Evolutionary conservation across 2,888 invertebrate species (phyloP), one percentile per base, ranked within the genome.

Genomic region (Sisyra nigra): DNA sequence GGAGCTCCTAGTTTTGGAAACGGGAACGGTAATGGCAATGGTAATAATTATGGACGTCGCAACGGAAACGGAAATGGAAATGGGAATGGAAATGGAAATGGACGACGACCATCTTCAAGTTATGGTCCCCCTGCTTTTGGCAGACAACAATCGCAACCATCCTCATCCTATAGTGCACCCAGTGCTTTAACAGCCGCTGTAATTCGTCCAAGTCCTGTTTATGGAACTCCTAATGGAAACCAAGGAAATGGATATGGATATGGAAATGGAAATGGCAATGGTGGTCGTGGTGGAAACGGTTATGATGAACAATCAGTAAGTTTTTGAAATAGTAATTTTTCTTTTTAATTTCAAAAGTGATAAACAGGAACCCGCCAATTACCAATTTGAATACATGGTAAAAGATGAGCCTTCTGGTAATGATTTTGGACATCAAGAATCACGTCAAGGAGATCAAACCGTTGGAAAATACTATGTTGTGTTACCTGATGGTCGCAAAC

Each of bases 351-450:
- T 11, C 7, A 33, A 39, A 29, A 5, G 11, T 2, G 11, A 19
- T 2, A 18, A 49, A 3, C 45, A 62, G 62, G 61, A 60, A 52
- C 62, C 62, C 18, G 62, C 62, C 41, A 62, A 75, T 57, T 79
- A 79, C 62, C 72, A 75, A 2, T 80, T 79, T 57, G 72, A 76
- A 15, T 80, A 79, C 57, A 66, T 68, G 33, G 79, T 80, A 1
- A 71, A 71, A 51, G 76, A 77, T 52, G 64, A 66, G 1, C 60
- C 68, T 44, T 75, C 74, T 0, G 79, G 79, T 1, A 77, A 78
- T 48, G 76, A 80, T 52, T 79, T 76, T 59, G 78, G 77, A 0
- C 79, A 79, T 51, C 66, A 70, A 13, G 77, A 79, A 54, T 66
- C 69, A 7, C 73, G 76, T 52, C 71, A 69, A 51, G 77, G 77